Base-by-base conservation (phyloP, 2,113 vertebrate species). In the Pseudorectes ferrugineus region DNA sequence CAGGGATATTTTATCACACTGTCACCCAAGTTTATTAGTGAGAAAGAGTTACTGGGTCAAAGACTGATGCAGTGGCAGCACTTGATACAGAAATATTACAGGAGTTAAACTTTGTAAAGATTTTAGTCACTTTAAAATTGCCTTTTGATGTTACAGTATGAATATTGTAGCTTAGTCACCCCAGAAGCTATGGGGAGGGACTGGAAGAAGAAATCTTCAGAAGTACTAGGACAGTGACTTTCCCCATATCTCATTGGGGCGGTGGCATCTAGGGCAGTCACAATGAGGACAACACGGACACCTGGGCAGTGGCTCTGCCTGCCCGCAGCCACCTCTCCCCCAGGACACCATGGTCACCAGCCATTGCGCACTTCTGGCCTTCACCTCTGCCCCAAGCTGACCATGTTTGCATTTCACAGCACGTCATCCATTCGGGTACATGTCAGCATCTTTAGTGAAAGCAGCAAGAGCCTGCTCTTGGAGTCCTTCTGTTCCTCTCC, bases 281-380 rank as follows among this genome's bases (percentile, higher is more conserved):
- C 31, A 23, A 7, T 1, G 28, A 58, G 51, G 38, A 16, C 6
- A 38, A 25, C 2, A 18, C 28, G 85, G 70, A 61, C 43, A 12
- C 17, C 23, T 11, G 21, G 31, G 8, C 31, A 58, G 51, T 1
- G 3, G 61, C 57, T 74, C 61, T 46, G 51, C 46, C 46, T 3
- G 3, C 17, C 51, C 0, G 0, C 65, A 84, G 38, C n/a, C 20
- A 4, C 10, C 45, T 42, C 36, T 52, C 29, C 25, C 26, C 0
- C 10, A 20, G 12, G 15, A 17, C 31, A 62, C 45, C 9, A 2
- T 0, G 0, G 8, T 8, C 77, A 36, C 22, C 35, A 42, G 57
- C 15, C 26, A 25, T 0, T 9, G 22, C 0, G 2, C 38, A 23
- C 6, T 31, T 45, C 70, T 55, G 61, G 65, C 59, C 57, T n/a